phyloP scores from a whole-genome alignment of 2,113 vertebrate species.

The Oceanodroma tethys region DNA sequence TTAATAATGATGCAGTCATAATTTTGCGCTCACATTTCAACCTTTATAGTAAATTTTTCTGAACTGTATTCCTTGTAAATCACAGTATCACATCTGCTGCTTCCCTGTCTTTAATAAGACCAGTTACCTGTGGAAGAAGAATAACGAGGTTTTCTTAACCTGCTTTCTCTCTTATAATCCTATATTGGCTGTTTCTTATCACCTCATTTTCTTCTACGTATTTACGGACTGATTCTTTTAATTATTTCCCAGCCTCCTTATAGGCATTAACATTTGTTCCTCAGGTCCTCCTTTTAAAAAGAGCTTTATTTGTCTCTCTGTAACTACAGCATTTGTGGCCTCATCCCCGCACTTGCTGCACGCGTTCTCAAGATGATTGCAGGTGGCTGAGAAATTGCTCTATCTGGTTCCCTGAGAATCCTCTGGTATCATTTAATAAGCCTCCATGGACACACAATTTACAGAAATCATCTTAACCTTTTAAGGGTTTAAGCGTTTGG shows the following conservation, averaged over 20 bases:
- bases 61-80: background rate
- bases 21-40: background rate
- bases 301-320: background rate
- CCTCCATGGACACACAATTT: background rate
- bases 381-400: background rate
- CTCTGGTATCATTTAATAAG: background rate
- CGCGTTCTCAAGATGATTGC: accelerated
- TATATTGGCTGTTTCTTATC: background rate
- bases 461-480: background rate
- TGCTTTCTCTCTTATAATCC: background rate
- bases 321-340: background rate
- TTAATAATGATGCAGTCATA: background rate
- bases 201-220: background rate
- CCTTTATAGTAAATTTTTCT: background rate
- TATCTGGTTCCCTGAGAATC: background rate
- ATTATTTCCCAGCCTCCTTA: background rate
- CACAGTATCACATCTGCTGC: accelerated
- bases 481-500: background rate
- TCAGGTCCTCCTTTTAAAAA: background rate
- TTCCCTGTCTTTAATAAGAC: background rate
- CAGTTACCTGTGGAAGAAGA: background rate
- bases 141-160: background rate
- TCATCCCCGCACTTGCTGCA: accelerated
- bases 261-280: background rate
- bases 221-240: background rate